Evolutionary conservation across 2,797 vertebrate genomes (phyloP), one percentile per base, ranked within the genome.

Genomic region (Pseudotriccus pelzelni): DNA sequence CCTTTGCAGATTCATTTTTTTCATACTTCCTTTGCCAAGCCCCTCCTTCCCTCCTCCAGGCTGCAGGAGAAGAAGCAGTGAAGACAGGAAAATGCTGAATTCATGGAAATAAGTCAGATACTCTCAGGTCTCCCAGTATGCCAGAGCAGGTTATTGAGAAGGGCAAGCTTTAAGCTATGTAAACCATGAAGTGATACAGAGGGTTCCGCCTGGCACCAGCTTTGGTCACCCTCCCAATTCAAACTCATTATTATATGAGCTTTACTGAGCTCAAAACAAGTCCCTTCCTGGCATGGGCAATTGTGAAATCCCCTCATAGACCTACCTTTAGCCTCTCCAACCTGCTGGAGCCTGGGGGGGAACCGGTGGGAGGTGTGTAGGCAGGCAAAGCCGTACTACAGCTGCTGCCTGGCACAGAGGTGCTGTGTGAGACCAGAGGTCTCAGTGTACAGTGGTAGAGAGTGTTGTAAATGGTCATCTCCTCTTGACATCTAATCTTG

Each of bases 1-100:
- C 93, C 86, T 92, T 81, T 90, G 90, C 90, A 94, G 91, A 90
- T 73, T 47, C 70, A 43, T 95, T 92, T 94, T 96, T 55, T 76
- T 92, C 53, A 88, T 68, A 58, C 72, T 89, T 91, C 68, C 44
- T 95, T 74, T 0, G 0, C 58, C 46, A 83, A 76, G 50, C 46
- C 30, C 41, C 72, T 95, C 90, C 70, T 93, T 81, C 75, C 53
- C 62, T 89, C 59, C 75, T 94, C 60, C 10, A 6, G 83, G 83
- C 75, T 92, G 84, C 8, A 6, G 92, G 44, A 93, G 41, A 58
- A 94, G 53, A 84, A 72, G 39, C 2, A 7, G 21, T 47, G 20
- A 86, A 89, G 66, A 84, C 12, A 49, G 63, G 25, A 87, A 89
- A 96, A 96, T 22, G 47, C 67, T 77, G 87, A 85, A 96, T 92